Percentiles rank a stretch among this genome's conserved stretches.
Conservation (phyloP, 2,113 vertebrate species). For the human (Homo sapiens) region DNA sequence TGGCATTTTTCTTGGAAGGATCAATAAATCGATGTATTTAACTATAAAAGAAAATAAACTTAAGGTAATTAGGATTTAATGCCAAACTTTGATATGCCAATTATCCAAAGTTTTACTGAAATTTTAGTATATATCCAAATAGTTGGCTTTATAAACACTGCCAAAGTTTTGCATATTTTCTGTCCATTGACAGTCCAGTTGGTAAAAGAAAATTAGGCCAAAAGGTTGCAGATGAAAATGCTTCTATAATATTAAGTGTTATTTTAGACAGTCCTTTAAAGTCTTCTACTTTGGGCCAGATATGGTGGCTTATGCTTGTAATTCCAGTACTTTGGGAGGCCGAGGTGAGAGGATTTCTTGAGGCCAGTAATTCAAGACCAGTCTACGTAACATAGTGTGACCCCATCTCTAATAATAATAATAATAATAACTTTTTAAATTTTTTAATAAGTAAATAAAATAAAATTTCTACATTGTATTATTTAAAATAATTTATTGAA, state of each 20-base stretch:
- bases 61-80: slow-evolving; percentile 10
- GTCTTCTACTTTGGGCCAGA: not conserved
- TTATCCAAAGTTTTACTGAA: slow-evolving; percentile 7
- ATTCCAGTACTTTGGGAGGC: no score
- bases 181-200: not conserved
- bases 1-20: slow-evolving; percentile 38
- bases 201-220: slow-evolving; percentile 23
- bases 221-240: not conserved
- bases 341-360: no score
- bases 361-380: no score
- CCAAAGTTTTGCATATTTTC: slow-evolving; percentile 52
- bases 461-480: not conserved
- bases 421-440: no score
- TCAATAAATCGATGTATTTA: slow-evolving; percentile 12
- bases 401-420: no score
- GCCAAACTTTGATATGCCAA: not conserved
- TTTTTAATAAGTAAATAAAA: no score
- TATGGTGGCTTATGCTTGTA: no score
- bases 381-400: no score
- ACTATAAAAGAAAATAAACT: not conserved
- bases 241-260: not conserved
- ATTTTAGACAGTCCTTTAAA: not conserved
- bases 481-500: slow-evolving; percentile 20
- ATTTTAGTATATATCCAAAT: not conserved
- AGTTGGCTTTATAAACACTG: not conserved